Evolutionary conservation across 1,140 invertebrate genomes (phyloP), one percentile per base, ranked within the genome.

Genomic region (Euura saliciscinereae): DNA sequence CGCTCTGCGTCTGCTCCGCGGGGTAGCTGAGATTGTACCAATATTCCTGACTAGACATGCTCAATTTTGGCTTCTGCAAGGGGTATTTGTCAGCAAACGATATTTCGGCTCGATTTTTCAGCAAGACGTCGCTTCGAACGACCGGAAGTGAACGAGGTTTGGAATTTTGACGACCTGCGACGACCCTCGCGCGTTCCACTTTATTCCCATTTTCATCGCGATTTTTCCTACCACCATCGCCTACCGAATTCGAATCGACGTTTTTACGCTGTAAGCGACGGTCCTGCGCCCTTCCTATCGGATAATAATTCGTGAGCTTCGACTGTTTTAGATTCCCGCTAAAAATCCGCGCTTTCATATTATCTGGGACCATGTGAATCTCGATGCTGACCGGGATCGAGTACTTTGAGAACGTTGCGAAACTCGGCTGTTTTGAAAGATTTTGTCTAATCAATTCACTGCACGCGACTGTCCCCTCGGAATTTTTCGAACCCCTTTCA

Each of bases 361-460:
- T 2, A 7, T 3, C 51, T 59, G 8, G n/a, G 51, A n/a, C n/a
- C n/a, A n/a, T n/a, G 8, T 59, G 51, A 59, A 59, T 59, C 4
- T 59, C 51, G 51, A 59, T 59, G 51, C 51, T 59, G 8, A 59
- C n/a, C 8, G 51, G 51, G 51, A 59, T 59, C n/a, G 51, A 59
- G n/a, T 59, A 59, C 2, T 59, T 59, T 59, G 51, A 59, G 2
- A 59, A 59, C 51, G 2, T 59, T n/a, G n/a, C n/a, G n/a, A n/a
- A n/a, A 59, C 8, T 59, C n/a, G 51, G 51, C 51, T 10, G 51
- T 5, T 59, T 2, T 59, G 51, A n/a, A n/a, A n/a, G n/a, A 59
- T 59, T 59, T 59, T 59, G 51, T n/a, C 3, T 8, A 59, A n/a
- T n/a, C n/a, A n/a, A n/a, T n/a, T n/a, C n/a, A n/a, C n/a, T n/a